phyloP scores from a whole-genome alignment of 2,113 vertebrate genomes.

The Ictidomys tridecemlineatus region DNA sequence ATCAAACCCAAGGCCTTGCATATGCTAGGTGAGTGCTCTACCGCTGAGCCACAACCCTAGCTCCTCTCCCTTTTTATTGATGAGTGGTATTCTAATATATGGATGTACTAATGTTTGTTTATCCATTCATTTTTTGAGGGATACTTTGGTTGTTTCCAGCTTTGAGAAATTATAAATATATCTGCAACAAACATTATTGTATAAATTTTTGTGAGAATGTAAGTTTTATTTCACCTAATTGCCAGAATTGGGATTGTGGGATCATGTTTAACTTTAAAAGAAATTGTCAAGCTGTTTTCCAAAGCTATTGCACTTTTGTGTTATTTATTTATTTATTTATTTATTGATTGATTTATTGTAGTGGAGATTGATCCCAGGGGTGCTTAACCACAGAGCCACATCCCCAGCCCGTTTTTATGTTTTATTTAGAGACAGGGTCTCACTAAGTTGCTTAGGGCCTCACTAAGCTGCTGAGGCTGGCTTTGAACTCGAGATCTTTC shows the following conservation, averaged over 20 bases:
- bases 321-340: too few relatives aligned
- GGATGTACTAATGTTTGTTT: background rate
- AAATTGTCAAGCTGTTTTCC: background rate
- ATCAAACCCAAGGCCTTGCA: too few relatives aligned
- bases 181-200: background rate
- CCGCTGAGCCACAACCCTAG: too few relatives aligned
- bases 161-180: background rate
- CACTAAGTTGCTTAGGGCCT: too few relatives aligned
- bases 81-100: background rate
- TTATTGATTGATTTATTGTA: too few relatives aligned
- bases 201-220: background rate
- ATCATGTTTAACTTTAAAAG: background rate
- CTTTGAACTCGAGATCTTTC: too few relatives aligned
- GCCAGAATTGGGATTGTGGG: background rate
- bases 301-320: background rate
- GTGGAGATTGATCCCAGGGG: too few relatives aligned
- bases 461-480: too few relatives aligned
- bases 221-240: slow-evolving; percentile 17
- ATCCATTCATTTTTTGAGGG: background rate
- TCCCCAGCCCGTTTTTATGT: too few relatives aligned
- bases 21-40: too few relatives aligned
- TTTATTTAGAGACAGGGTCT: too few relatives aligned
- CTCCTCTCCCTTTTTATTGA: background rate
- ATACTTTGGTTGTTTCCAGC: background rate
- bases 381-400: background rate